Conservation (phyloP, 2,113 vertebrate genomes). For the Pelusios castaneus region DNA sequence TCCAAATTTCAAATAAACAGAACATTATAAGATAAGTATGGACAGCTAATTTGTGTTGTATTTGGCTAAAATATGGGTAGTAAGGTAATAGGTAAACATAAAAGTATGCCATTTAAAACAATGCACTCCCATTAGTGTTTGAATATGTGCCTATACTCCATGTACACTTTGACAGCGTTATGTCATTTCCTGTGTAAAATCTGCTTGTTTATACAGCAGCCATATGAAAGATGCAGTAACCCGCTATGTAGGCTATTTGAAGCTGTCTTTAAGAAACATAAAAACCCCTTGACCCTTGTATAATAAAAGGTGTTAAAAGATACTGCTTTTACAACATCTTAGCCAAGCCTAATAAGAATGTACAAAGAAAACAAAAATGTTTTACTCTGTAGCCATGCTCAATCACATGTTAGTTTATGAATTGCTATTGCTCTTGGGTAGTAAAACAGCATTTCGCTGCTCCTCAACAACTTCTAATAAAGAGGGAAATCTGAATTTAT, state of each 20-base stretch:
- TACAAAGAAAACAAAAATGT: constrained; percentile 57
- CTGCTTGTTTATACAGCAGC: constrained; percentile 78
- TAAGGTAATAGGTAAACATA: constrained; percentile 81
- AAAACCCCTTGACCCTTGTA: constrained; percentile 74
- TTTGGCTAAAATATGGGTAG: constrained; percentile 80
- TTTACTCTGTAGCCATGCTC: constrained; percentile 45
- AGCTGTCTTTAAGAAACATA: constrained; percentile 73
- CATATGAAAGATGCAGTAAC: constrained; percentile 74
- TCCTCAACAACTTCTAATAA: constrained; percentile 35
- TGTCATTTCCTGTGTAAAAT: constrained; percentile 89
- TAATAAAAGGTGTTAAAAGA: constrained; percentile 80
- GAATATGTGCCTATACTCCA: constrained; percentile 79
- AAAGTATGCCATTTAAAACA: constrained; percentile 86
- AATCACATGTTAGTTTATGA: constrained; percentile 30
- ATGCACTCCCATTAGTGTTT: constrained; percentile 82
- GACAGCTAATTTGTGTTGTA: constrained; percentile 83
- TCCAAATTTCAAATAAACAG: constrained; percentile 81
- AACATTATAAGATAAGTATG: constrained; percentile 79
- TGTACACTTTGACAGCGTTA: constrained; percentile 81
- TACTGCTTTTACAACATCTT: constrained; percentile 73
- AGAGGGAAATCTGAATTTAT: neutral
- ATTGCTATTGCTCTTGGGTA: constrained; percentile 50
- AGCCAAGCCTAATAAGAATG: constrained; percentile 71
- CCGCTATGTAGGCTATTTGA: constrained; percentile 76
- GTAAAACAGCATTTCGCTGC: constrained; percentile 54